A percentile compares a stretch with the other conserved stretches of the same genome.
Conservation (phyloP, 92 coral and sea anemone genomes). For the Montipora capitata region DNA sequence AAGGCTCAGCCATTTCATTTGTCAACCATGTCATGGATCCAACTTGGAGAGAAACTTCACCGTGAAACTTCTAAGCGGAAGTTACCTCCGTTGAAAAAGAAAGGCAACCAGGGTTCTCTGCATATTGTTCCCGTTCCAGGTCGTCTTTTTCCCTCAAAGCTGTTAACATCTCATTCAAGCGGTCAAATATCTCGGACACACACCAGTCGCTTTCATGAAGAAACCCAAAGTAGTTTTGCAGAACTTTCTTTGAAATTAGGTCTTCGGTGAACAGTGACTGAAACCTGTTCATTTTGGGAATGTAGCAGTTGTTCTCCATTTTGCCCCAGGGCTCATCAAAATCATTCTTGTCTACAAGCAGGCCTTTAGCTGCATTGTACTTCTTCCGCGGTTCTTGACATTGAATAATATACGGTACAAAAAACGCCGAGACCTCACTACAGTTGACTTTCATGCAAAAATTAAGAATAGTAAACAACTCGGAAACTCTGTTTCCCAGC, state of each 20-base stretch:
- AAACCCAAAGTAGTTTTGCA: slow-evolving; percentile 48
- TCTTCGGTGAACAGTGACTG: slow-evolving; percentile 36
- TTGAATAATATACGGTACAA: too few species aligned
- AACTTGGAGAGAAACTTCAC: too few species aligned
- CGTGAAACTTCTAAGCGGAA: too few species aligned
- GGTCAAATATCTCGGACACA: neutral
- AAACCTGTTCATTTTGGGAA: slow-evolving; percentile 44
- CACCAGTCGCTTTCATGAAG: slow-evolving; percentile 45
- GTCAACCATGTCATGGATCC: too few species aligned
- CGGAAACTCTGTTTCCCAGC: slow-evolving; percentile 52
- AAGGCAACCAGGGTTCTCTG: slow-evolving; percentile 56
- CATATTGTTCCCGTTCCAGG: slow-evolving; percentile 39
- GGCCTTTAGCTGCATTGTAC: too few species aligned
- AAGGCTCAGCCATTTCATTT: too few species aligned
- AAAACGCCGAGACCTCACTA: too few species aligned
- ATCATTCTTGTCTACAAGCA: too few species aligned
- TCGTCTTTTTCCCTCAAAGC: slow-evolving; percentile 51
- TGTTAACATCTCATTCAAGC: neutral
- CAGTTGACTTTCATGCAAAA: too few species aligned
- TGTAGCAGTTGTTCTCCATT: slow-evolving; percentile 8
- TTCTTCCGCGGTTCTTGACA: too few species aligned
- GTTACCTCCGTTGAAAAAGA: neutral
- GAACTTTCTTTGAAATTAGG: slow-evolving; percentile 49
- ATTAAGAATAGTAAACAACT: slow-evolving; percentile 23
- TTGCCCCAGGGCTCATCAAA: neutral